phyloP scores from a whole-genome alignment of 2,888 invertebrate species.

The Torymus auratus region DNA sequence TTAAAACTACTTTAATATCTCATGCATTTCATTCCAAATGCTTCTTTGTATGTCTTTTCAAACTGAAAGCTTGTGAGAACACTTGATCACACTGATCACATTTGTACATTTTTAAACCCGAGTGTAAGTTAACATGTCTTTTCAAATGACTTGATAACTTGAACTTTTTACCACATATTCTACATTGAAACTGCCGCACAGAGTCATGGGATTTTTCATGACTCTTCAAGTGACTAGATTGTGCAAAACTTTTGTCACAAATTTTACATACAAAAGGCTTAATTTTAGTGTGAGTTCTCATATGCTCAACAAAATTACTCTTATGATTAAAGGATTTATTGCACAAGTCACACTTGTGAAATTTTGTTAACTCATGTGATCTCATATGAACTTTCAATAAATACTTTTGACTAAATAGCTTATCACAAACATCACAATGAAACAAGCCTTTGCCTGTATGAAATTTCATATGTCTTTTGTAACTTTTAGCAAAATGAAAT shows the following conservation, averaged over 20 bases:
- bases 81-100: constrained; percentile 77
- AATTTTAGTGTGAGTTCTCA: constrained; percentile 72
- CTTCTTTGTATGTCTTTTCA: constrained; percentile 78
- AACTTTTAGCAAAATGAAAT: constrained; percentile 70
- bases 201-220: constrained; percentile 71
- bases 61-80: constrained; percentile 77
- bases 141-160: constrained; percentile 73
- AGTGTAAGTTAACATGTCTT: constrained; percentile 71
- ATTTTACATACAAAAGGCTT: constrained; percentile 72
- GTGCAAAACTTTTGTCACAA: constrained; percentile 72
- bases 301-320: constrained; percentile 73
- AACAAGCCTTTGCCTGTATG: constrained; percentile 71
- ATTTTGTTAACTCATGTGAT: constrained; percentile 69
- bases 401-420: constrained; percentile 73
- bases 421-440: constrained; percentile 74
- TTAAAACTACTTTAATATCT: not conserved
- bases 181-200: constrained; percentile 70
- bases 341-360: constrained; percentile 73
- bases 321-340: constrained; percentile 71
- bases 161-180: constrained; percentile 73
- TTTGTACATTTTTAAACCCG: constrained; percentile 71
- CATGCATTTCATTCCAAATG: constrained; percentile 67
- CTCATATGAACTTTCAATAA: constrained; percentile 72
- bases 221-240: constrained; percentile 74
- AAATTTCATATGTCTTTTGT: constrained; percentile 69